These are phyloP conservation scores for Oryzaephilus surinamensis DNA, from an alignment of 1,140 invertebrate genomes.

Conservation along the genomic window DNA sequence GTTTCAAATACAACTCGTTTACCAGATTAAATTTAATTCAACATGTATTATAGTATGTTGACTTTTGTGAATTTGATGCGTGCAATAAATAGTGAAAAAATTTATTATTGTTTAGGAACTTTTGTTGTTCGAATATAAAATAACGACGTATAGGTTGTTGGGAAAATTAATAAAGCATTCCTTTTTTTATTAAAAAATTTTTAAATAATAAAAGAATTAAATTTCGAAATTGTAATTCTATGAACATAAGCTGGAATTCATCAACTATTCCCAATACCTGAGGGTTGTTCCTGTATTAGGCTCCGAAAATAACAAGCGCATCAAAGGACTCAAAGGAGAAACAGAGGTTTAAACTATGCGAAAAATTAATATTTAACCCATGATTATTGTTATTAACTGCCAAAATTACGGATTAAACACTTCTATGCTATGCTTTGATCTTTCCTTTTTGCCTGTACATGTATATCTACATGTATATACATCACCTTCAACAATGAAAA, in stretches of 20 bases:
- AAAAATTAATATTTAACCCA: conserved; percentile 27
- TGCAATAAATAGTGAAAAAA: conserved; percentile 2
- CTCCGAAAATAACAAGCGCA: conserved; percentile 9
- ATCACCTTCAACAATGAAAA: neutral
- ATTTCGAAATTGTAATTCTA: no score
- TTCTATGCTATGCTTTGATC: conserved; percentile 8
- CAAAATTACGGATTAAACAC: conserved; percentile 17
- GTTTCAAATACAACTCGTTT: conserved; percentile 1
- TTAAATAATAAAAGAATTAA: neutral
- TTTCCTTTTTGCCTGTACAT: no score
- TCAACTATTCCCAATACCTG: conserved; percentile 25
- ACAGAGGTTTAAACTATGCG: conserved; percentile 25
- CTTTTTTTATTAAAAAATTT: neutral
- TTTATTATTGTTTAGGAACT: conserved; percentile 2
- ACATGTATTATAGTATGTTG: no score
- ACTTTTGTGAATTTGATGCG: neutral
- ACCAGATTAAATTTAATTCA: conserved; percentile 1
- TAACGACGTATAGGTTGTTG: neutral
- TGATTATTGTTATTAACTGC: conserved; percentile 27
- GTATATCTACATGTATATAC: neutral
- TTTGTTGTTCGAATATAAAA: neutral
- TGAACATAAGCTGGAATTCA: no score
- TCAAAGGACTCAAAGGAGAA: conserved; percentile 24
- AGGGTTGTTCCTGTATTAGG: conserved; percentile 18
- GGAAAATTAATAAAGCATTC: neutral